Percentiles rank a stretch among this genome's conserved stretches.
These are phyloP conservation scores for Carassius gibelio DNA, from an alignment of 2,113 vertebrate species.

Conservation along the genomic window DNA sequence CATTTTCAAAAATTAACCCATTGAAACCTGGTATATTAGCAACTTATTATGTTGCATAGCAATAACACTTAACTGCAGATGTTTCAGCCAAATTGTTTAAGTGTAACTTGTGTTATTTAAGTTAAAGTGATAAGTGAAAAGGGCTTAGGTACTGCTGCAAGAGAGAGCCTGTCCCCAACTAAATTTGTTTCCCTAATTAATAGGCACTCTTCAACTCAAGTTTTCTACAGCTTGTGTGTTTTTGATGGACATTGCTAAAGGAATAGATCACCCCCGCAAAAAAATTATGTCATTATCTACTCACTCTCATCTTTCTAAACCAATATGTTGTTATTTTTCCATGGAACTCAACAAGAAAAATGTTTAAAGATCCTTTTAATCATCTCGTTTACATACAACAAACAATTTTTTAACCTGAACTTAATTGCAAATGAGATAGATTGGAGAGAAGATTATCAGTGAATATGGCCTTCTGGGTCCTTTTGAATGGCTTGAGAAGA, in stretches of 20 bases:
- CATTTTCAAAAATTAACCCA: too few relatives aligned
- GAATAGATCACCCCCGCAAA: not conserved
- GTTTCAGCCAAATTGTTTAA: slow-evolving; percentile 36
- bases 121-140: slow-evolving; percentile 15
- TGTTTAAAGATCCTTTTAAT: too few relatives aligned
- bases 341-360: too few relatives aligned
- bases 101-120: slow-evolving; percentile 58
- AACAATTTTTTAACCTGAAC: too few relatives aligned
- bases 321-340: too few relatives aligned
- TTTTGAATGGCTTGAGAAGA: too few relatives aligned
- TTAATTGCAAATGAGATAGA: too few relatives aligned
- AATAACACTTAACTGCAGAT: slow-evolving; percentile 42
- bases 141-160: slow-evolving; percentile 43
- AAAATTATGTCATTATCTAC: not conserved
- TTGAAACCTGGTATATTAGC: slow-evolving; percentile 35
- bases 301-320: too few relatives aligned
- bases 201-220: slow-evolving; percentile 40
- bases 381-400: too few relatives aligned
- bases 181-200: slow-evolving; percentile 57
- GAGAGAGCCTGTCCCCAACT: slow-evolving; percentile 51
- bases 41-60: slow-evolving; percentile 50
- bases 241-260: not conserved
- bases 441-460: too few relatives aligned
- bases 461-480: too few relatives aligned
- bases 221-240: slow-evolving; percentile 3